Base-by-base conservation (phyloP, 2,888 invertebrate species). In the Gandaritis pyraliata region DNA sequence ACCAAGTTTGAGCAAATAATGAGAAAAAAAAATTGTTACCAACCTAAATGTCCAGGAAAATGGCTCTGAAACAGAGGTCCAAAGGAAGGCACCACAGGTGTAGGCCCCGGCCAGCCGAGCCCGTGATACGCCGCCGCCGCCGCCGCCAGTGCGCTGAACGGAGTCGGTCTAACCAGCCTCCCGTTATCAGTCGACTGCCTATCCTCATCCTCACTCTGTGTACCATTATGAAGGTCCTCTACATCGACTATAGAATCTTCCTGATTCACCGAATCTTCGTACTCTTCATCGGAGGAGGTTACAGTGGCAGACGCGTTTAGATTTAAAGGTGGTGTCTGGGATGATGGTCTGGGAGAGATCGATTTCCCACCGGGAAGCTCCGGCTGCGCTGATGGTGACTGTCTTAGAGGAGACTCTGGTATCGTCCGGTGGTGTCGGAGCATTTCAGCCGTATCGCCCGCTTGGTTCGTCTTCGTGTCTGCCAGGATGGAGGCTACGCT, bases 401-500 rank as follows among this genome's bases (percentile, higher is more conserved):
- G 92, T 47, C 93, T 74, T 43, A 92, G 69, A 0, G 93, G 93
- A 11, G 92, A 92, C 66, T 91, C 92, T 0, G 92, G 90, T 48
- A 92, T 93, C 66, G 89, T 91, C 57, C 93, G 84, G 64, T 92
- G 92, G 54, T 94, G 93, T 48, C 93, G 86, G 49, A 93, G 83
- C 69, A 93, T 92, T 72, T 93, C 88, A 33, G 91, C 85, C 18
- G 90, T 87, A 61, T 87, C 87, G 65, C 92, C 84, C 18, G 74
- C 86, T 60, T 93, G 92, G 59, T 89, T 92, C 1, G 94, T 94
- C 82, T 96, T 95, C 29, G 97, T 95, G 77, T 98, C 97, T 13
- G 97, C 95, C 71, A 98, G 89, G 69, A 97, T 94, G 0, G 97
- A 96, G 6, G 97, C 97, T 72, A 98, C 97, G 87, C 97, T 96